Conservation (phyloP, 2,113 vertebrate species). For the Vulpes ferrilata region DNA sequence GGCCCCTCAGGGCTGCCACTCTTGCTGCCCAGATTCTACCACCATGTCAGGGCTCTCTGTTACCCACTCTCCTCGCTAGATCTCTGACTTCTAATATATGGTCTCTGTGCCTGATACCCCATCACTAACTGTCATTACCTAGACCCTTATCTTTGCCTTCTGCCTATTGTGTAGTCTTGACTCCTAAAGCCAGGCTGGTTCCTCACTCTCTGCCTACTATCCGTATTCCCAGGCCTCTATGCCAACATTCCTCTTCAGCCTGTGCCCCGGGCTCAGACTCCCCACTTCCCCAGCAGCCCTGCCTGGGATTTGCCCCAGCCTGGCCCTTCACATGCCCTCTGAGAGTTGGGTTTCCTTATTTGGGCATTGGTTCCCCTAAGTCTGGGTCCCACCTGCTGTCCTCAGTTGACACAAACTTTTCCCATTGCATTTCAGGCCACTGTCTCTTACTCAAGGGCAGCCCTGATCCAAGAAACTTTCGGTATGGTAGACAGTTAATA, state of each 20-base stretch:
- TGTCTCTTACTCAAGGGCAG: not conserved
- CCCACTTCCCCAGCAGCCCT: not conserved
- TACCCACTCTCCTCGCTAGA: too few relatives aligned
- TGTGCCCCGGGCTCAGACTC: not conserved
- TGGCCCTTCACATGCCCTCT: not conserved
- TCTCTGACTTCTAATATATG: not conserved
- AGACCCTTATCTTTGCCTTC: not conserved
- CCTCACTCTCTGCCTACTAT: not conserved
- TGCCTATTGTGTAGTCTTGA: not conserved
- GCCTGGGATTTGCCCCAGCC: not conserved
- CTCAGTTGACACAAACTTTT: not conserved
- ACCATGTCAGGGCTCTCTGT: not conserved
- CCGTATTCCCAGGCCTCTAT: not conserved
- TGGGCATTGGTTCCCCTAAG: not conserved
- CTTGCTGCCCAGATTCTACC: not conserved
- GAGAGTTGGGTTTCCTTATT: not conserved
- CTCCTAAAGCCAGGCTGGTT: not conserved
- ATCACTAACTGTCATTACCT: not conserved
- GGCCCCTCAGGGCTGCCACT: not conserved
- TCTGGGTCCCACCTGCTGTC: not conserved
- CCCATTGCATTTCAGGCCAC: not conserved
- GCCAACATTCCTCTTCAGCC: not conserved
- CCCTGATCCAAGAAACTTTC: not conserved
- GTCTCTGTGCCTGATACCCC: not conserved
- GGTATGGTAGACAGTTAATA: not conserved